Evolutionary conservation across 2,797 vertebrate species (phyloP).

Genomic region (Hybognathus amarus): DNA sequence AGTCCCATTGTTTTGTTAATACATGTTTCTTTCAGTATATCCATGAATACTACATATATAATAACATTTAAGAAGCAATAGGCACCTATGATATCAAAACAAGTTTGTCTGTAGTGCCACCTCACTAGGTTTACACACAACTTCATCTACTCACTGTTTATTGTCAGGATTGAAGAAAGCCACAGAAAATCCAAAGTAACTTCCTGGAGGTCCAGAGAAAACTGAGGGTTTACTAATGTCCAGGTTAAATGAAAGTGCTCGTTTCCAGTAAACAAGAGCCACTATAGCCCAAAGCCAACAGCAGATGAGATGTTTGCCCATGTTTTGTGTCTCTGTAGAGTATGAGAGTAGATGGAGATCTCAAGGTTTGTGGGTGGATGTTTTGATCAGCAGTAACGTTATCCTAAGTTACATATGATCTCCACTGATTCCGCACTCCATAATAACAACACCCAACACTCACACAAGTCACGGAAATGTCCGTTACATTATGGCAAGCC

Average conservation of each 20-base stretch:
- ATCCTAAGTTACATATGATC: background rate
- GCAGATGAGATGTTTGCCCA: constrained; percentile 45
- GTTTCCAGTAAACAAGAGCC: constrained; percentile 25
- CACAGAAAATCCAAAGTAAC: constrained; percentile 69
- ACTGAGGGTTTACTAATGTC: constrained; percentile 62
- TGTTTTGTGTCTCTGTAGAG: constrained; percentile 14
- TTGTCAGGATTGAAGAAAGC: constrained; percentile 63
- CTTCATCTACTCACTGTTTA: constrained; percentile 59
- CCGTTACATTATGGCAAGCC: constrained; percentile 17
- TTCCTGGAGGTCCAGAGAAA: constrained; percentile 64
- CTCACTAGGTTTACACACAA: background rate
- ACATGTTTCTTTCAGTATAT: no score
- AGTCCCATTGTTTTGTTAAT: no score
- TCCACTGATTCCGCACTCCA: constrained; percentile 52
- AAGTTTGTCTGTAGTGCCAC: background rate
- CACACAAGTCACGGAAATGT: background rate
- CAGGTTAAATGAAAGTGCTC: constrained; percentile 58
- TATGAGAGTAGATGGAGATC: background rate
- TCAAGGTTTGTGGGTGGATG: constrained; percentile 4
- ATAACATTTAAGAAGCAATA: background rate
- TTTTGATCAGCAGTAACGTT: constrained; percentile 1
- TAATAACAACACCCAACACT: constrained; percentile 20
- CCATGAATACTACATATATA: background rate
- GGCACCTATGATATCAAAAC: background rate
- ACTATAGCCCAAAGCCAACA: constrained; percentile 32